These are phyloP conservation scores for Lordiphosa stackelbergi DNA, from an alignment of 1,140 invertebrate genomes.

Conservation along the genomic window DNA sequence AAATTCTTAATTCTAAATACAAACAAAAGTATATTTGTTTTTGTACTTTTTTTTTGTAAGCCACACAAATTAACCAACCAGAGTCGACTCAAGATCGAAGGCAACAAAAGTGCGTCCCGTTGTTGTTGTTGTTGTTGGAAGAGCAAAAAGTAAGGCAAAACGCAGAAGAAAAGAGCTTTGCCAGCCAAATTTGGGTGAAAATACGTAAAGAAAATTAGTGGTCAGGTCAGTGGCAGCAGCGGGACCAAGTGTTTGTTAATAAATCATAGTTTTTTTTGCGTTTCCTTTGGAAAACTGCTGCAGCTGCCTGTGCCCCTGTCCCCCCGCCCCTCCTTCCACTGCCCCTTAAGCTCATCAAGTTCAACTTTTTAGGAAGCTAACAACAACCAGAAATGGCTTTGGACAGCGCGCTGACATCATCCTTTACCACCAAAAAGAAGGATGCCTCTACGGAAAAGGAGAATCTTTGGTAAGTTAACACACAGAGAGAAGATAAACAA, in stretches of 20 bases:
- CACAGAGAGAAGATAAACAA: constrained; percentile 2
- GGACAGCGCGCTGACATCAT: constrained; percentile 76
- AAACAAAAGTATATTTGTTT: no score
- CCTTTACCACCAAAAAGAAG: constrained; percentile 71
- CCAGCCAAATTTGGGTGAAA: no score
- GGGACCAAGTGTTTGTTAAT: no score
- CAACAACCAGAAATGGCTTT: constrained; percentile 53
- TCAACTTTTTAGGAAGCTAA: constrained; percentile 1
- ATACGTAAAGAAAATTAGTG: no score
- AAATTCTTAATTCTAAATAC: no score
- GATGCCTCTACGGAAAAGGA: constrained; percentile 70
- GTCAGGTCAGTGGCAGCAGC: no score
- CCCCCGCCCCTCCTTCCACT: not conserved
- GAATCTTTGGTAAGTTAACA: constrained; percentile 69
- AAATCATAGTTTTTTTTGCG: not conserved
- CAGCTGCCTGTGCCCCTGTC: constrained; percentile 3
- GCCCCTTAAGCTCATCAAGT: not conserved
- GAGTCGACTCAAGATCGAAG: no score
- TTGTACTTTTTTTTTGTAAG: no score
- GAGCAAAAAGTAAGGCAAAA: no score
- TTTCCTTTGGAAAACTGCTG: constrained; percentile 36
- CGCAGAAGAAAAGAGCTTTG: no score
- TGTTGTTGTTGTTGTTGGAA: constrained; percentile 14
- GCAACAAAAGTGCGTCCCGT: no score
- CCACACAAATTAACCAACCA: no score